phyloP scores from a whole-genome alignment of 2,888 invertebrate species.

The Trichopoda pennipes region DNA sequence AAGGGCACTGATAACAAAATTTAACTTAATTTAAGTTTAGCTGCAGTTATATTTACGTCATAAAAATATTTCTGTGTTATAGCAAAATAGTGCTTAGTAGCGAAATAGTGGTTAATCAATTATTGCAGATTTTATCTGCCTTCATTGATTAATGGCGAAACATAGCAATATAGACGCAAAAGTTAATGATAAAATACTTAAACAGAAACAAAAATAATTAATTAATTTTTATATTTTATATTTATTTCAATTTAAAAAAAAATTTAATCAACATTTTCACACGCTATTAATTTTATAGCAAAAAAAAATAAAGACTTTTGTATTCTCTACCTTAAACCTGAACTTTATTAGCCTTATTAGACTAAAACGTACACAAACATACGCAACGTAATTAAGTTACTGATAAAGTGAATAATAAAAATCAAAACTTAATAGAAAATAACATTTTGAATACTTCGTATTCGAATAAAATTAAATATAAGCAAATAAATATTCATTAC shows the following conservation, averaged over 20 bases:
- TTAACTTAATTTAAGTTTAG: too few relatives aligned
- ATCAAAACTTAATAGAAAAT: constrained; percentile 42
- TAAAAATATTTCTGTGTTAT: too few relatives aligned
- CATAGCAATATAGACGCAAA: constrained; percentile 28
- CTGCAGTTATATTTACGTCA: too few relatives aligned
- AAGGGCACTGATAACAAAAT: too few relatives aligned
- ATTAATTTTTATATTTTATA: constrained; percentile 21
- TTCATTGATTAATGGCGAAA: constrained; percentile 41
- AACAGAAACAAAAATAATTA: constrained; percentile 1
- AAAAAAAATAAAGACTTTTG: constrained; percentile 15
- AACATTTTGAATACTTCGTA: constrained; percentile 42
- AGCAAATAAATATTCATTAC: constrained; percentile 55
- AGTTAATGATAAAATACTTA: constrained; percentile 19
- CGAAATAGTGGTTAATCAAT: neutral
- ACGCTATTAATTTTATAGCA: constrained; percentile 64
- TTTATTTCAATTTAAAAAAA: constrained; percentile 6
- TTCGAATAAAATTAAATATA: constrained; percentile 14
- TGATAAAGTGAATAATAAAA: constrained; percentile 31
- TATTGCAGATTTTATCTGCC: constrained; percentile 31
- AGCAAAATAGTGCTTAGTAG: neutral
- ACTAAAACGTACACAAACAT: neutral
- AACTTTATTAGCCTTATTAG: constrained; percentile 34
- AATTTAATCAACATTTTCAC: constrained; percentile 59
- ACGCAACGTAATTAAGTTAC: neutral
- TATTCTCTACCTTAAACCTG: constrained; percentile 38